Evolutionary conservation across 92 coral and sea anemone species (phyloP).

Genomic region (Siderastrea siderea): DNA sequence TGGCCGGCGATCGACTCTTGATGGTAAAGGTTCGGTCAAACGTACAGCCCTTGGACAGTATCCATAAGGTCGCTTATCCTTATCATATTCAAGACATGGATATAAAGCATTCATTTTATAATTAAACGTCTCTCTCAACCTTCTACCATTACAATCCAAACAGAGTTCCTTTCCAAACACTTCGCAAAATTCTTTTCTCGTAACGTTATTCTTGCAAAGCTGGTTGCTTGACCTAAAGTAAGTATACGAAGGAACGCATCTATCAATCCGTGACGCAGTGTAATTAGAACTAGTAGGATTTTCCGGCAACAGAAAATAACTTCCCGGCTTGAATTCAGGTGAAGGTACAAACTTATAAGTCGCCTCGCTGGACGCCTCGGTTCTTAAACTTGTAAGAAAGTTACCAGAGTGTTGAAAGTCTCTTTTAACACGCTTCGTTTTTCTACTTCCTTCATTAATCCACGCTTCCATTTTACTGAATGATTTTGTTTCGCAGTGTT

Average conservation of each 20-base stretch:
- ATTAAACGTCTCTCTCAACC: slow-evolving; percentile 63
- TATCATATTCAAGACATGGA: slow-evolving; percentile 78
- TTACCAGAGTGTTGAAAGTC: neutral
- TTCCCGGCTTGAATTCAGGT: slow-evolving; percentile 80
- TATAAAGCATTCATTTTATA: slow-evolving; percentile 56
- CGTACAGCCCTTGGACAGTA: slow-evolving; percentile 83
- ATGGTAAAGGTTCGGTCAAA: slow-evolving; percentile 80
- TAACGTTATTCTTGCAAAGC: slow-evolving; percentile 45
- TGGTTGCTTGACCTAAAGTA: slow-evolving; percentile 45
- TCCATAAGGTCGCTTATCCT: slow-evolving; percentile 79
- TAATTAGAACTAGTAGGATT: slow-evolving; percentile 41
- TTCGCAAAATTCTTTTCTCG: slow-evolving; percentile 78
- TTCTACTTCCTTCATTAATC: slow-evolving; percentile 28
- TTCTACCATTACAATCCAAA: slow-evolving; percentile 77
- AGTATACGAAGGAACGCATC: slow-evolving; percentile 27
- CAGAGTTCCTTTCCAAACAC: slow-evolving; percentile 74
- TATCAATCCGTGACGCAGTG: slow-evolving; percentile 1
- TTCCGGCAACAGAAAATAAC: slow-evolving; percentile 56
- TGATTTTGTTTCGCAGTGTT: slow-evolving; percentile 32
- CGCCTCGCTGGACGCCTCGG: slow-evolving; percentile 14
- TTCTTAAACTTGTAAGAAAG: slow-evolving; percentile 36
- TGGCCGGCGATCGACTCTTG: neutral
- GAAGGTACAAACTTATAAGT: slow-evolving; percentile 51
- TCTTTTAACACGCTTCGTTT: neutral
- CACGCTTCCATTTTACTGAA: slow-evolving; percentile 25